Percentiles rank a stretch among this genome's conserved stretches.
Conservation (phyloP, 2,113 vertebrate genomes). For the Uria lomvia region DNA sequence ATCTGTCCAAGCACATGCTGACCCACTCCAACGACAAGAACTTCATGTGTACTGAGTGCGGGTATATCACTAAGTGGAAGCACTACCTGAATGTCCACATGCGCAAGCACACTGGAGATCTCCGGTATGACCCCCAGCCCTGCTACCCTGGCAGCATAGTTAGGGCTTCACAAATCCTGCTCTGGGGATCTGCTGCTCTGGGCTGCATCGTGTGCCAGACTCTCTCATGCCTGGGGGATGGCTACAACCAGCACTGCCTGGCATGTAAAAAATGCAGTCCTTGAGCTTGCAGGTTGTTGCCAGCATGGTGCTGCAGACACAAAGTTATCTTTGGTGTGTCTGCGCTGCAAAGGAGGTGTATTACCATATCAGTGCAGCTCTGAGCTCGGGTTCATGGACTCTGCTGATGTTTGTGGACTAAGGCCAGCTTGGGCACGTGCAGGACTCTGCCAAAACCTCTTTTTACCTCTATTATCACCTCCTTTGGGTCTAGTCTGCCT, state of each 20-base stretch:
- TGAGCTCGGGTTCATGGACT: background rate
- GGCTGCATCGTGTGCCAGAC: background rate
- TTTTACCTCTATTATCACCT: background rate
- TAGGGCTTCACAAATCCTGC: background rate
- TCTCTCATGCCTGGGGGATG: background rate
- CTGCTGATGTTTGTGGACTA: background rate
- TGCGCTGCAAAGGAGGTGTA: background rate
- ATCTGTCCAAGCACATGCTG: constrained; percentile 96
- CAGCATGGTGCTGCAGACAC: background rate
- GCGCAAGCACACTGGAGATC: constrained; percentile 96
- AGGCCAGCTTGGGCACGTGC: background rate
- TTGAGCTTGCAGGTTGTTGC: background rate
- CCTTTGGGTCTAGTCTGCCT: background rate
- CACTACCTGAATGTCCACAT: constrained; percentile 95
- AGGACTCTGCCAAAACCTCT: background rate
- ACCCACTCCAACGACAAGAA: constrained; percentile 91
- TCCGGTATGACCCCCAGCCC: constrained; percentile 74
- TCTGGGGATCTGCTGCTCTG: background rate
- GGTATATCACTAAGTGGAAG: constrained; percentile 98
- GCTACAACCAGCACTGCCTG: background rate
- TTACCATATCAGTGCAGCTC: background rate
- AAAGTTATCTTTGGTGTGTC: background rate
- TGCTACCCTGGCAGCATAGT: background rate
- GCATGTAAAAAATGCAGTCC: background rate
- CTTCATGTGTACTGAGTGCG: constrained; percentile 96